phyloP scores from a whole-genome alignment of 1,140 invertebrate species.

The Lordiphosa mommai region DNA sequence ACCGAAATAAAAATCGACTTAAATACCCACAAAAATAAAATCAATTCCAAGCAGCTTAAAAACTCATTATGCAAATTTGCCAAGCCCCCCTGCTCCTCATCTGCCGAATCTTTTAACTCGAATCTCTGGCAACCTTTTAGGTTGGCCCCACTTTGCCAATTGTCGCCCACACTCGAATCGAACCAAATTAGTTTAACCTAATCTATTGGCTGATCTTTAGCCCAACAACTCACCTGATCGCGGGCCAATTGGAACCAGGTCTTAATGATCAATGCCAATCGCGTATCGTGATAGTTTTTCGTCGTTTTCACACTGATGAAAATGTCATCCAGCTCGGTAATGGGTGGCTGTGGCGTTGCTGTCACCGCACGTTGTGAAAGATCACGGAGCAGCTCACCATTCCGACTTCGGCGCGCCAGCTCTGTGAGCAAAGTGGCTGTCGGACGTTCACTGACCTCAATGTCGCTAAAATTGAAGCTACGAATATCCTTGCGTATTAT shows the following conservation, averaged over 20 bases:
- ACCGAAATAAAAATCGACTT: conserved; percentile 16
- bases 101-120: conserved; percentile 13
- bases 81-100: conserved; percentile 5
- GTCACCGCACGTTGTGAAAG: conserved; percentile 71
- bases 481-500: conserved; percentile 78
- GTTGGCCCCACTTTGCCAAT: conserved; percentile 47
- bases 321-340: conserved; percentile 89
- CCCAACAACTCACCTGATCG: conserved; percentile 87
- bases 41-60: conserved; percentile 67
- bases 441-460: conserved; percentile 67
- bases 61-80: conserved; percentile 73
- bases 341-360: conserved; percentile 84
- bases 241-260: conserved; percentile 96
- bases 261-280: conserved; percentile 92
- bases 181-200: conserved; percentile 51
- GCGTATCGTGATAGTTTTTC: conserved; percentile 89
- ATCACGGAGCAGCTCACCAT: conserved; percentile 69
- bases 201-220: conserved; percentile 27
- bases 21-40: conserved; percentile 21
- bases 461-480: conserved; percentile 78
- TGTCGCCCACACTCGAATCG: conserved; percentile 46
- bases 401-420: conserved; percentile 61
- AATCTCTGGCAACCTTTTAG: conserved; percentile 50
- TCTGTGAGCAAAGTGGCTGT: conserved; percentile 61
- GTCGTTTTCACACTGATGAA: conserved; percentile 98